Percentiles rank a stretch among this genome's conserved stretches.
These are phyloP conservation scores for Galagoides demidoff DNA, from an alignment of 2,797 vertebrate genomes.

Conservation along the genomic window DNA sequence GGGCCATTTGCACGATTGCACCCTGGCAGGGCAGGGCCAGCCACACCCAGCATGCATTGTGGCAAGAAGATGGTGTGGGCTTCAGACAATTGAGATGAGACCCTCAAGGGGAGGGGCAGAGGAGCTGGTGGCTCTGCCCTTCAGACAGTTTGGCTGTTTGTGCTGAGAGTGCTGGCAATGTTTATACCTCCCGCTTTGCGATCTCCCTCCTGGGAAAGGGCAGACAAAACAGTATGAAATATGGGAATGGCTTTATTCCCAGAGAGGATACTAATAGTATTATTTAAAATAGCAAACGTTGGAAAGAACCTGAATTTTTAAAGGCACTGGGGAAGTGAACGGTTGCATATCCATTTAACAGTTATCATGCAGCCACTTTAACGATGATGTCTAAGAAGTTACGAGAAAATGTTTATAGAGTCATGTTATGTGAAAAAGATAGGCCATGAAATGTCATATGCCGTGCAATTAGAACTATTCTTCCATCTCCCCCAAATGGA, in stretches of 20 bases:
- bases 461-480: not conserved
- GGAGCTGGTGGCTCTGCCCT: not conserved
- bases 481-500: not conserved
- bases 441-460: not conserved
- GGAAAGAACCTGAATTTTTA: conserved; percentile 45
- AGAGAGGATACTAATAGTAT: not conserved
- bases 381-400: not conserved
- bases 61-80: not conserved
- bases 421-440: not conserved
- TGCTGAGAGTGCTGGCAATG: not conserved
- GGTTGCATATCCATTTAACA: not conserved
- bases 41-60: not conserved
- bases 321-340: conserved; percentile 43
- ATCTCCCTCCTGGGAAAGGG: not conserved
- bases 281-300: conserved; percentile 47
- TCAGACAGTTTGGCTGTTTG: not conserved
- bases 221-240: not conserved
- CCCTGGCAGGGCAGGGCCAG: not conserved
- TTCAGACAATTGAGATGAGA: not conserved
- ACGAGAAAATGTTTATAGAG: not conserved
- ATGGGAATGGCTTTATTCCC: conserved; percentile 11
- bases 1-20: not conserved
- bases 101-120: too few relatives aligned
- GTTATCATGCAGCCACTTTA: not conserved
- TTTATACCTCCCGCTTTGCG: not conserved